Evolutionary conservation across 53 echinoderm and acorn worm species (phyloP).

Genomic region (Holothuria scabra): DNA sequence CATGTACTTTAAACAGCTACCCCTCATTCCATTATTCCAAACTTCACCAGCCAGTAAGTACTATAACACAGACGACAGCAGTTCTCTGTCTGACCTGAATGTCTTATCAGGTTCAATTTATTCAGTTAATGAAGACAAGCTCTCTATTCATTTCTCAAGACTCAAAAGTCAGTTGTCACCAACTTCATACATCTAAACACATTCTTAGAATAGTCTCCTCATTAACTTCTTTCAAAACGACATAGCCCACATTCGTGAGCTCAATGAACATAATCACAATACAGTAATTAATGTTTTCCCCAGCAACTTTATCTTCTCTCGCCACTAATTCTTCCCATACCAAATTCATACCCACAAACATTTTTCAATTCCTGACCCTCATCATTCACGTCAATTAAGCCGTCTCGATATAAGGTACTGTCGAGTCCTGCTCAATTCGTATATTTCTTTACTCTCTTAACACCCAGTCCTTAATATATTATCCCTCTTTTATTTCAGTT

Average conservation of each 20-base stretch:
- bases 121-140: conserved; percentile 39
- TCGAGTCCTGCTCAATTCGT: conserved; percentile 21
- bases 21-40: too few species aligned
- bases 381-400: conserved; percentile 47
- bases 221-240: conserved; percentile 43
- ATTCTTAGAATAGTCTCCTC: conserved; percentile 40
- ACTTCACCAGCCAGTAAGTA: too few species aligned
- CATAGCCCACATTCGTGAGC: conserved; percentile 44
- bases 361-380: conserved; percentile 33
- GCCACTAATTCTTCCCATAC: conserved; percentile 35
- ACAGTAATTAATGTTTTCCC: conserved; percentile 49
- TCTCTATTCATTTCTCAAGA: conserved; percentile 16
- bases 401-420: conserved; percentile 22
- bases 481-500: conserved; percentile 17
- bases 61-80: too few species aligned
- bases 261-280: conserved; percentile 43
- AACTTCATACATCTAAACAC: conserved; percentile 39
- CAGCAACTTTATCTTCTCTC: conserved; percentile 38
- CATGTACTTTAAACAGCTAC: too few species aligned
- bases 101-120: conserved; percentile 31
- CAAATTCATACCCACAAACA: conserved; percentile 43
- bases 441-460: conserved; percentile 27
- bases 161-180: conserved; percentile 26
- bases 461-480: conserved; percentile 44
- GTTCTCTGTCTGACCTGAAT: neutral